Evolutionary conservation across 2,888 invertebrate genomes (phyloP), one percentile per base, ranked within the genome.

Genomic region (Zaprionus obscuricornis): DNA sequence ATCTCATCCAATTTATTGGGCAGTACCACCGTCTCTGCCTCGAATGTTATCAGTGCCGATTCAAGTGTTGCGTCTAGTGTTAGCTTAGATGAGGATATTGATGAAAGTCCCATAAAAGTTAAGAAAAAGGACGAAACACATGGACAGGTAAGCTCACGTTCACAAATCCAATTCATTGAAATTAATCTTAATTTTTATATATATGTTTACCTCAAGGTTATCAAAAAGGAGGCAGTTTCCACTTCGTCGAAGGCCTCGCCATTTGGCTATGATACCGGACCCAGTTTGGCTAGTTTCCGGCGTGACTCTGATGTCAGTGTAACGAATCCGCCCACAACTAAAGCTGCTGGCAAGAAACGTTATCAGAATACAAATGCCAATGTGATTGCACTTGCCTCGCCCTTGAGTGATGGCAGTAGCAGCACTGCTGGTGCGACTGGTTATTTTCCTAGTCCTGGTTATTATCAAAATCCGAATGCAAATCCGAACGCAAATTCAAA

Each of bases 1-100:
- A 89, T 89, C 74, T 88, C 88, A 73, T 91, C 67, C 85, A 95
- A 94, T 79, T 94, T 94, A 85, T 94, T 94, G 73, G 95, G 95
- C 20, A 95, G 94, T 29, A 95, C 94, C 77, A 95, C 95, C 86
- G 93, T 90, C 18, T 90, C 90, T 55, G 89, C 87, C 43, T 90
- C 90, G 42, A 90, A 89, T 76, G 91, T 78, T 90, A 92, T 89
- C 89, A 92, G 86, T 90, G 92, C 90, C 88, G 92, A 90, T 88
- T 92, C 90, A 7, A 90, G 90, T 56, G 91, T 90, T 13, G 90
- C 90, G 43, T 91, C 91, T 14, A 90, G 90, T 69, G 88, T 90
- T n/a, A 91, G 90, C 50, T 77, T 90, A 47, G 91, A 90, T 39
- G 90, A 90, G 50, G 90, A 90, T 6, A 73, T 88, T 13, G 90